A percentile compares a stretch with the other conserved stretches of the same genome.
These are phyloP conservation scores for Tolypeutes matacus DNA, from an alignment of 2,797 vertebrate genomes.

Conservation along the genomic window DNA sequence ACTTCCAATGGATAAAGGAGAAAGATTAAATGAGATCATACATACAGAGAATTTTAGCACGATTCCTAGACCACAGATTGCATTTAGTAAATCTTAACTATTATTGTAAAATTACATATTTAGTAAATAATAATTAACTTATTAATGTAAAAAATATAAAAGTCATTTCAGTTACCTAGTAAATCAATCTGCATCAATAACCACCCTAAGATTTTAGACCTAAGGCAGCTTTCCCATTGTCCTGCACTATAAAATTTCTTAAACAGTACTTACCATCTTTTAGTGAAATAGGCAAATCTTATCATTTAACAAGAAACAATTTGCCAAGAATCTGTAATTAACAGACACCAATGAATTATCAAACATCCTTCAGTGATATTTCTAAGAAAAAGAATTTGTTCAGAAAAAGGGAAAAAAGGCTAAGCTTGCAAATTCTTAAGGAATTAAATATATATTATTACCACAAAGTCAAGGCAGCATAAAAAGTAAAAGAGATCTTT, in stretches of 20 bases:
- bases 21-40: not conserved
- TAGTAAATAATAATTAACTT: too few species aligned
- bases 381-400: not conserved
- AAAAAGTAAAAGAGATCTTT: not conserved
- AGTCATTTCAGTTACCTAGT: not conserved
- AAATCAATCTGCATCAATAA: not conserved
- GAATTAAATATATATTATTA: constrained; percentile 14
- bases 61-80: not conserved
- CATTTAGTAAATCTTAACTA: not conserved
- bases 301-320: not conserved
- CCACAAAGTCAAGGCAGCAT: constrained; percentile 15
- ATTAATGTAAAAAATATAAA: not conserved
- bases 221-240: not conserved
- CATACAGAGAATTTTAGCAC: not conserved
- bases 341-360: not conserved
- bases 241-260: not conserved
- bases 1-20: not conserved
- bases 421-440: not conserved
- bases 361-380: not conserved
- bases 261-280: not conserved
- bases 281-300: not conserved
- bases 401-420: not conserved
- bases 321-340: not conserved
- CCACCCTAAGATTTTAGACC: not conserved
- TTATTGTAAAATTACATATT: too few species aligned